Evolutionary conservation across 2,113 vertebrate species (phyloP).

Genomic region (Empidonax traillii): DNA sequence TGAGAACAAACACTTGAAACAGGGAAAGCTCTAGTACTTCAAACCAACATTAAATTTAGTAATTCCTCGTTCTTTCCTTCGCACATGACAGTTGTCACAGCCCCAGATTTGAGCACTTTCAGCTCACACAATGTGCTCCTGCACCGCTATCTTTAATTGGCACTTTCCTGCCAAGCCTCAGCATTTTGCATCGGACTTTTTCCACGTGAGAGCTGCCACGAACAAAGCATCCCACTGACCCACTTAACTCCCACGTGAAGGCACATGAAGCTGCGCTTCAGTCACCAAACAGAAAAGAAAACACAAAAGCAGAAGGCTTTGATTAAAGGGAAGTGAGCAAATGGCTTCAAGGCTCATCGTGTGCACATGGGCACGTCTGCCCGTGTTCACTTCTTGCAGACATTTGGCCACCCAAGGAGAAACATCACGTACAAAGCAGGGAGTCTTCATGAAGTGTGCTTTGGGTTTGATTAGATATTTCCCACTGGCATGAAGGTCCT

Average conservation of each 20-base stretch:
- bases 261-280: neutral
- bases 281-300: slow-evolving; percentile 49
- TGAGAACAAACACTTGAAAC: neutral
- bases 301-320: neutral
- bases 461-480: neutral
- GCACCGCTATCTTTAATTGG: slow-evolving; percentile 38
- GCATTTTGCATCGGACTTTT: neutral
- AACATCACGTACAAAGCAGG: neutral
- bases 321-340: slow-evolving; percentile 24
- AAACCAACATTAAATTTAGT: neutral
- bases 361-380: neutral
- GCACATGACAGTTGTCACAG: neutral
- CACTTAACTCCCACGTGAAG: slow-evolving; percentile 55
- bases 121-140: neutral
- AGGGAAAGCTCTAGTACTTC: neutral
- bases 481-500: neutral
- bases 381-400: neutral
- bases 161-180: slow-evolving; percentile 40
- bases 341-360: neutral
- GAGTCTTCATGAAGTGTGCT: neutral
- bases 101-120: neutral
- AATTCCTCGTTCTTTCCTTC: neutral
- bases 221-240: slow-evolving; percentile 56
- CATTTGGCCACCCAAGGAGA: neutral
- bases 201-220: slow-evolving; percentile 31